Conservation (phyloP, 1,140 invertebrate genomes). For the Coenobita brevimanus region DNA sequence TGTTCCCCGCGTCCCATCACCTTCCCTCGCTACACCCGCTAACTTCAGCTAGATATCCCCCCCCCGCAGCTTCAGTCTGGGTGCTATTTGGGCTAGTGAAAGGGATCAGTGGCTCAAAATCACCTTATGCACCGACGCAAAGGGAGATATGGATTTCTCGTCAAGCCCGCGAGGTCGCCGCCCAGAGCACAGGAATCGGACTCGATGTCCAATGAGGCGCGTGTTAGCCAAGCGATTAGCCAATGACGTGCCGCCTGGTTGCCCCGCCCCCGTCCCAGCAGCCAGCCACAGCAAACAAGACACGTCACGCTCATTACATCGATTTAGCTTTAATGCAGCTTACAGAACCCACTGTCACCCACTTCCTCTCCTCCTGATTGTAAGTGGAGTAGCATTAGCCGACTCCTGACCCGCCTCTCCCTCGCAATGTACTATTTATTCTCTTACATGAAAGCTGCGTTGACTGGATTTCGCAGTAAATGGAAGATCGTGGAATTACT, state of each 20-base stretch:
- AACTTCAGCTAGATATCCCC: too few species aligned
- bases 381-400: too few species aligned
- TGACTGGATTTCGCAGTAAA: too few species aligned
- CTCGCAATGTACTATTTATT: too few species aligned
- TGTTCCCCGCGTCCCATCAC: conserved; percentile 29
- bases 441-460: too few species aligned
- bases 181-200: conserved; percentile 9
- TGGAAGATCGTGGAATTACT: too few species aligned
- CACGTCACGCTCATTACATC: conserved; percentile 20
- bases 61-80: too few species aligned
- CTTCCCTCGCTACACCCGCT: too few species aligned
- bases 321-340: conserved; percentile 27
- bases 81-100: too few species aligned
- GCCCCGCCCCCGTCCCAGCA: background rate
- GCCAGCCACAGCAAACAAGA: background rate
- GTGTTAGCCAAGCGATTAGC: conserved; percentile 61
- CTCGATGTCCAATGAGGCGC: conserved; percentile 49
- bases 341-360: background rate
- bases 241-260: conserved; percentile 48
- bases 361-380: too few species aligned
- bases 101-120: too few species aligned
- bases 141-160: background rate
- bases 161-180: background rate
- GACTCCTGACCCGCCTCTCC: too few species aligned
- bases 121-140: background rate